These are phyloP conservation scores for Saimiri boliviensis DNA, from an alignment of 2,113 vertebrate species.

Conservation along the genomic window DNA sequence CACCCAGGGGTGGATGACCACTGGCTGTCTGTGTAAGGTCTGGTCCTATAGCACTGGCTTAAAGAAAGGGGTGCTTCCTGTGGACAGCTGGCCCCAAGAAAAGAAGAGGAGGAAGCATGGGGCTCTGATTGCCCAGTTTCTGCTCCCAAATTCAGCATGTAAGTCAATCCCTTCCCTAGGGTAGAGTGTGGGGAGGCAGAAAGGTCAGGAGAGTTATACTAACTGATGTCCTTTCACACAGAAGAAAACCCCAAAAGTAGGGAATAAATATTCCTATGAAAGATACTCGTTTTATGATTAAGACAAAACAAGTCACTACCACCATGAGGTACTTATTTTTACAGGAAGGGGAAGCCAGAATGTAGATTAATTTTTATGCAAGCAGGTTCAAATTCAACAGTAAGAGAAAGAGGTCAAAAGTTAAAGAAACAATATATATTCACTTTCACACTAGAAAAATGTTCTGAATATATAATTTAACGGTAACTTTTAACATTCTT, in stretches of 20 bases:
- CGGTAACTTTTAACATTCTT: neutral
- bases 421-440: neutral
- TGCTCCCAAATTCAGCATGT: neutral
- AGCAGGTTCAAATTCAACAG: slow-evolving; percentile 15
- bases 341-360: neutral
- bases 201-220: neutral
- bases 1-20: neutral
- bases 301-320: neutral
- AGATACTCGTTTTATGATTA: neutral
- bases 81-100: neutral
- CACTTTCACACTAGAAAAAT: slow-evolving; percentile 2
- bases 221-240: neutral
- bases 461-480: neutral
- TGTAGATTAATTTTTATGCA: neutral
- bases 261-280: neutral
- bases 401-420: neutral
- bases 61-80: neutral
- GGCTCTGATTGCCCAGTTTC: neutral
- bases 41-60: neutral
- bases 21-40: neutral
- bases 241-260: neutral
- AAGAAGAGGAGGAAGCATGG: neutral
- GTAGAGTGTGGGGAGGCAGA: neutral
- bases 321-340: neutral
- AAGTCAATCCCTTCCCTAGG: neutral